phyloP scores from a whole-genome alignment of 2,888 invertebrate genomes.

The Cenopis cana region DNA sequence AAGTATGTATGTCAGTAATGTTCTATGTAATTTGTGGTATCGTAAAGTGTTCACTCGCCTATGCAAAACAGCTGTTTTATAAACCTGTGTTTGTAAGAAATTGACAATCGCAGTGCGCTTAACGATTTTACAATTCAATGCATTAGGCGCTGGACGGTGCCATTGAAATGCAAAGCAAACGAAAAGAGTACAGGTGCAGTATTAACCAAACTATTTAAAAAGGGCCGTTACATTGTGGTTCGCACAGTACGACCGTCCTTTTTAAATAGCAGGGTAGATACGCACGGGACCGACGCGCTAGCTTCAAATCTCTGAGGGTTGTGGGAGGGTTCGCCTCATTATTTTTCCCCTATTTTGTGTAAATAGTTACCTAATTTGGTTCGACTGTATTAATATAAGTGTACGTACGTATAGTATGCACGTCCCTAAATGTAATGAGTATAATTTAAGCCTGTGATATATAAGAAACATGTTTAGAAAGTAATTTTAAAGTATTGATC shows the following conservation, averaged over 20 bases:
- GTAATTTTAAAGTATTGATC: conserved; percentile 70
- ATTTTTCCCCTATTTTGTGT: conserved; percentile 84
- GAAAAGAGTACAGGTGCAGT: conserved; percentile 29
- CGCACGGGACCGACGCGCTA: conserved; percentile 53
- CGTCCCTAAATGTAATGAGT: conserved; percentile 80
- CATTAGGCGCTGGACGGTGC: conserved; percentile 18
- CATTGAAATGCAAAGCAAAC: conserved; percentile 23
- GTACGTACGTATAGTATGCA: conserved; percentile 82
- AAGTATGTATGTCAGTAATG: conserved; percentile 1
- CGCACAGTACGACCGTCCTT: background rate
- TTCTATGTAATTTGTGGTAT: background rate
- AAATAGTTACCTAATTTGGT: conserved; percentile 83
- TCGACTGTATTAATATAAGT: conserved; percentile 73
- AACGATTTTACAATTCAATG: background rate
- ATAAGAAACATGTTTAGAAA: conserved; percentile 78
- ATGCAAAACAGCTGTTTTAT: conserved; percentile 10
- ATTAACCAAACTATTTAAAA: conserved; percentile 25
- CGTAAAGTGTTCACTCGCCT: background rate
- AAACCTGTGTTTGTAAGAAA: background rate
- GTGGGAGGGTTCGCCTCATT: conserved; percentile 84
- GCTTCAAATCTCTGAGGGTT: conserved; percentile 84
- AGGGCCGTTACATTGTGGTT: conserved; percentile 11
- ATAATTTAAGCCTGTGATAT: conserved; percentile 85
- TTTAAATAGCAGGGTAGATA: conserved; percentile 29
- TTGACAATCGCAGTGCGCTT: conserved; percentile 3